Percentiles rank a stretch among this genome's conserved stretches.
phyloP scores from a whole-genome alignment of 2,888 invertebrate genomes.

The Bugulina stolonifera region DNA sequence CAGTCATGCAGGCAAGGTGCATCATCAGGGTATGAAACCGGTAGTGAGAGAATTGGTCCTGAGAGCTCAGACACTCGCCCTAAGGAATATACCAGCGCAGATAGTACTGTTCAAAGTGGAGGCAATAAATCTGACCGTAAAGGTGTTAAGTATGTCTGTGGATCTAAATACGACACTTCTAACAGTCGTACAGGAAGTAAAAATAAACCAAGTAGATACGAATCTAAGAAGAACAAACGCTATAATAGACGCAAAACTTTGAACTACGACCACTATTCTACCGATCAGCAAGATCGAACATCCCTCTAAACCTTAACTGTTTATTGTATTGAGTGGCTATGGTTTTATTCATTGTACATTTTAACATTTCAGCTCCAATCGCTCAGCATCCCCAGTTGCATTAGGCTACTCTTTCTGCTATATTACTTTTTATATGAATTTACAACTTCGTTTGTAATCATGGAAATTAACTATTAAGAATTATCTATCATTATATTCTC shows the following conservation, averaged over 20 bases:
- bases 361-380: no score
- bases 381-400: no score
- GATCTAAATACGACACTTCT: not conserved
- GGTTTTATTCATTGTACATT: no score
- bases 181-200: not conserved
- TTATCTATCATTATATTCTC: no score
- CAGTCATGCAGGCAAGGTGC: not conserved
- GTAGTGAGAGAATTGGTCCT: not conserved
- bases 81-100: not conserved
- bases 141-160: conserved; percentile 14
- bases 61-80: not conserved
- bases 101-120: not conserved
- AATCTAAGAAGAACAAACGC: conserved; percentile 20
- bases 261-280: conserved; percentile 1
- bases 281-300: conserved; percentile 4
- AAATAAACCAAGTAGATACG: conserved; percentile 17
- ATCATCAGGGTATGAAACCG: conserved; percentile 13
- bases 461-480: no score
- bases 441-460: no score
- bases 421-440: no score
- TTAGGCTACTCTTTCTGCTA: no score
- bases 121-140: not conserved
- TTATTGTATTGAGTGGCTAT: no score
- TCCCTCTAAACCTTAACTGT: not conserved
- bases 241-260: conserved; percentile 21